These are phyloP conservation scores for Gadopsis bispinosus DNA, from an alignment of 2,797 vertebrate genomes.

Conservation along the genomic window DNA sequence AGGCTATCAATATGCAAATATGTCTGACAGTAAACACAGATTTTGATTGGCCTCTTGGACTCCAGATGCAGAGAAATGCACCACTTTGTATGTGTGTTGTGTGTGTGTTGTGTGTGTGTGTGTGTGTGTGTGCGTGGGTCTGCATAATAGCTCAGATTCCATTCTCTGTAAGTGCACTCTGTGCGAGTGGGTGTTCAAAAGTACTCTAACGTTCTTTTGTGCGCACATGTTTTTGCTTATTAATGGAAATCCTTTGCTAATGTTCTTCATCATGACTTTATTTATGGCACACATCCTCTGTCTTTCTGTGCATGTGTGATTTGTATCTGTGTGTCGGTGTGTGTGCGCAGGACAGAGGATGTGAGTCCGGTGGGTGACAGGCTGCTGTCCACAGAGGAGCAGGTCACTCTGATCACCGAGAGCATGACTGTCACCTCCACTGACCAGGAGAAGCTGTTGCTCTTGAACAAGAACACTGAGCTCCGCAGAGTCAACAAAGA, in stretches of 20 bases:
- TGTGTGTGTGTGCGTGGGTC: slow-evolving; percentile 62
- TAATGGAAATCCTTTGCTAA: slow-evolving; percentile 71
- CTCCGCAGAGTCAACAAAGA: slow-evolving; percentile 88
- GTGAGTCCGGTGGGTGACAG: slow-evolving; percentile 51
- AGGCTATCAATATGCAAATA: slow-evolving; percentile 48
- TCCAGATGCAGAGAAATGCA: slow-evolving; percentile 32
- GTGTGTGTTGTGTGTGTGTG: slow-evolving; percentile 35
- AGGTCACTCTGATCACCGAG: slow-evolving; percentile 85
- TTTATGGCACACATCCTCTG: slow-evolving; percentile 47
- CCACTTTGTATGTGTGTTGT: neutral
- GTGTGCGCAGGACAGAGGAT: slow-evolving; percentile 63
- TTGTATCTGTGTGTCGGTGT: slow-evolving; percentile 22
- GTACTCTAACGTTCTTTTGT: slow-evolving; percentile 69
- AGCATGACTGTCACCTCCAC: slow-evolving; percentile 86
- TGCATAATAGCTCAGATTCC: slow-evolving; percentile 76
- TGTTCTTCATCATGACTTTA: slow-evolving; percentile 62
- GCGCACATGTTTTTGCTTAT: slow-evolving; percentile 65
- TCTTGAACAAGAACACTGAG: slow-evolving; percentile 89
- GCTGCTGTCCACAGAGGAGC: slow-evolving; percentile 81
- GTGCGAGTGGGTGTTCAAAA: slow-evolving; percentile 78
- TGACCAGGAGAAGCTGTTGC: slow-evolving; percentile 87
- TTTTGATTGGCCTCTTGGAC: slow-evolving; percentile 36
- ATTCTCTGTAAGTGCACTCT: slow-evolving; percentile 79
- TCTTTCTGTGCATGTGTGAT: neutral
- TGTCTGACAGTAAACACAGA: slow-evolving; percentile 46